phyloP scores from a whole-genome alignment of 30 jellyfish, hydroid and myxozoan genomes.

The Turritopsis dohrnii region DNA sequence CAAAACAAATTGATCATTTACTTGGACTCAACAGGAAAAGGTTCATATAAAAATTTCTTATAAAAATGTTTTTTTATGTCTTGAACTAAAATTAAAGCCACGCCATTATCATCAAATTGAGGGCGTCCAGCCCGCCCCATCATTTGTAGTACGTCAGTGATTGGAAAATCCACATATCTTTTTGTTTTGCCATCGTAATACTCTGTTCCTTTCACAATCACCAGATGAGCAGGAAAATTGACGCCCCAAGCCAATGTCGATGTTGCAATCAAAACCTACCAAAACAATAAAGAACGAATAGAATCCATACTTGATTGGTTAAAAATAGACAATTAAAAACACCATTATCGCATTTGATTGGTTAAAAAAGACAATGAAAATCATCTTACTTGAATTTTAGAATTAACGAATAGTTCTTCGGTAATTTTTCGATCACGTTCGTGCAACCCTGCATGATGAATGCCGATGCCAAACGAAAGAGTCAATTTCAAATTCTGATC shows the following conservation, averaged over 20 bases:
- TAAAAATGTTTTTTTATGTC: slow-evolving; percentile 94
- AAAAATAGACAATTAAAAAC: too few relatives aligned
- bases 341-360: too few relatives aligned
- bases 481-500: slow-evolving; percentile 89
- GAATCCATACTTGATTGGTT: neutral
- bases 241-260: slow-evolving; percentile 99
- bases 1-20: slow-evolving; percentile 15
- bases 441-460: slow-evolving; percentile 98
- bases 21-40: slow-evolving; percentile 99
- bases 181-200: slow-evolving; percentile 87
- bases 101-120: slow-evolving; percentile 97
- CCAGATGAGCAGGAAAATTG: slow-evolving; percentile 98
- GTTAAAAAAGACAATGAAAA: too few relatives aligned
- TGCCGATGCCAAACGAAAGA: slow-evolving; percentile 93
- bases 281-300: neutral
- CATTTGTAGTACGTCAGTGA: slow-evolving; percentile 98
- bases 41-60: slow-evolving; percentile 94
- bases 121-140: slow-evolving; percentile 99
- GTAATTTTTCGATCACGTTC: slow-evolving; percentile 83
- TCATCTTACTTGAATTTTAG: slow-evolving; percentile 70
- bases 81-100: slow-evolving; percentile 94
- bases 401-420: slow-evolving; percentile 91
- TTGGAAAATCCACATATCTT: slow-evolving; percentile 96
- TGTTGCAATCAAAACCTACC: slow-evolving; percentile 91
- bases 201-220: slow-evolving; percentile 95